phyloP scores from a whole-genome alignment of 1,140 invertebrate genomes.

The Eurosta solidaginis region DNA sequence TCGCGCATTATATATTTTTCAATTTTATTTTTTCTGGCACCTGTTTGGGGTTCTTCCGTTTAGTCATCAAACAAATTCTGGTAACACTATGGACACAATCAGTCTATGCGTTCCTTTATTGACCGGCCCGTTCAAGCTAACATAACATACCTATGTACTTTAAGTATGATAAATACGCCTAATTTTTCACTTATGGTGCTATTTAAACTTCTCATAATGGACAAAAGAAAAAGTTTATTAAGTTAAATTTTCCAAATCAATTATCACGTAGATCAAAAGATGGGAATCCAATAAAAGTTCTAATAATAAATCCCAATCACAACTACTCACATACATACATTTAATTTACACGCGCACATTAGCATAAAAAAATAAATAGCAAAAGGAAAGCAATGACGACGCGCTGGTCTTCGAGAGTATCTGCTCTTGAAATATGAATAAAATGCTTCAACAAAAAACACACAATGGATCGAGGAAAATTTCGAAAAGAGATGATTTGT shows the following conservation, averaged over 20 bases:
- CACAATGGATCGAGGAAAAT: neutral
- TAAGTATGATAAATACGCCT: too few species aligned
- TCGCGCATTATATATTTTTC: too few species aligned
- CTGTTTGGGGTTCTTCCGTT: too few species aligned
- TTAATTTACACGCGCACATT: neutral
- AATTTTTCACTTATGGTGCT: neutral
- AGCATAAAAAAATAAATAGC: neutral
- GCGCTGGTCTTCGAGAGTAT: neutral
- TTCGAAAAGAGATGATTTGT: slow-evolving; percentile 9
- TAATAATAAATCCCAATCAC: neutral
- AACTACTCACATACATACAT: neutral
- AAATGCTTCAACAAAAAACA: neutral
- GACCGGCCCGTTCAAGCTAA: too few species aligned
- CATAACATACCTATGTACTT: too few species aligned
- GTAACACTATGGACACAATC: too few species aligned
- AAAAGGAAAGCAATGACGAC: neutral
- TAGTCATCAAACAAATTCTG: too few species aligned
- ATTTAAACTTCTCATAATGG: neutral
- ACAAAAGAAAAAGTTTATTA: neutral
- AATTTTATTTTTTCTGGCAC: too few species aligned
- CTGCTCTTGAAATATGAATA: neutral
- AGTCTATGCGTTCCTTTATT: too few species aligned
- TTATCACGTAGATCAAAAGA: neutral
- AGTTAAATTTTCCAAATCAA: neutral
- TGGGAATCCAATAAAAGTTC: neutral